Conservation (phyloP, 2,888 invertebrate species). For the Sinopyrophorus schimmeli region DNA sequence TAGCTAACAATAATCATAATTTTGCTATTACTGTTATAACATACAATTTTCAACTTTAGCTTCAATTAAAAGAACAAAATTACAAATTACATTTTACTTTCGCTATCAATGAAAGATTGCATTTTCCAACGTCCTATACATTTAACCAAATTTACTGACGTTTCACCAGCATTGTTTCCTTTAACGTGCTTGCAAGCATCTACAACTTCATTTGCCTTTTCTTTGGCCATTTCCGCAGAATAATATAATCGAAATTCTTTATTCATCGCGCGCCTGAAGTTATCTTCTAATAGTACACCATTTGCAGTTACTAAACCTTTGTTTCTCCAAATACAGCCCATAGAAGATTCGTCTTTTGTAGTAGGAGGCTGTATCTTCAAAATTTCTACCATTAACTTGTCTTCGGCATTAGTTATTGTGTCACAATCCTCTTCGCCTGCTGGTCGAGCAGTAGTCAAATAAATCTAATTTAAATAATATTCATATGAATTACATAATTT, state of each 20-base stretch:
- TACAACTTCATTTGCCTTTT: slow-evolving; percentile 11
- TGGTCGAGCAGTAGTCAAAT: too few species aligned
- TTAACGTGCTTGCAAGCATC: slow-evolving; percentile 4
- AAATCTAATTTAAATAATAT: too few species aligned
- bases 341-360: slow-evolving; percentile 3
- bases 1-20: too few species aligned
- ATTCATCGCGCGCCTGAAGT: slow-evolving; percentile 6
- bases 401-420: too few species aligned
- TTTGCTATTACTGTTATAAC: too few species aligned
- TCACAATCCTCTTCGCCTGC: too few species aligned
- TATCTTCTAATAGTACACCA: slow-evolving; percentile 6
- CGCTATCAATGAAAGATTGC: slow-evolving; percentile 13
- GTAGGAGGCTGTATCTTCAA: not conserved
- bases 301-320: slow-evolving; percentile 13
- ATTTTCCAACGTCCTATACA: slow-evolving; percentile 17
- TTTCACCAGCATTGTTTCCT: slow-evolving; percentile 9
- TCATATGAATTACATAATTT: too few species aligned
- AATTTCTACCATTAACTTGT: slow-evolving; percentile 8
- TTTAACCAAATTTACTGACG: slow-evolving; percentile 7
- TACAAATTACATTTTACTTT: not conserved
- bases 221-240: slow-evolving; percentile 2
- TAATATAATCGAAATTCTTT: slow-evolving; percentile 9
- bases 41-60: too few species aligned
- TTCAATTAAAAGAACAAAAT: too few species aligned
- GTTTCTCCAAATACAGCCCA: slow-evolving; percentile 18